Base-by-base conservation (phyloP, 23 tunicate species). In the Trididemnum clinides region DNA sequence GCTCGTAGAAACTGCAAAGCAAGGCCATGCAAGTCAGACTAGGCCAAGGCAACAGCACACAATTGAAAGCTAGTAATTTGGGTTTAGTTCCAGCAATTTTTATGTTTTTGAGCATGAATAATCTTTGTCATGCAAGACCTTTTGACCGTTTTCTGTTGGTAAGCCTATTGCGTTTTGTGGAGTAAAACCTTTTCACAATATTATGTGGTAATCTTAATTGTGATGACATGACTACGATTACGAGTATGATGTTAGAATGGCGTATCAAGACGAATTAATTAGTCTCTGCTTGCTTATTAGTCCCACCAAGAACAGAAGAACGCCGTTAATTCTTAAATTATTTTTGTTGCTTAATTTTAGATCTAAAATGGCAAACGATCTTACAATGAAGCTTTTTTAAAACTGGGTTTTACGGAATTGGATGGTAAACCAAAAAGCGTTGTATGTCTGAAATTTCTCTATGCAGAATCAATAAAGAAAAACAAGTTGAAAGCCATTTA, bases 381-480 rank as follows among this genome's bases (percentile, higher is more conserved):
- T 18, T 74, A 74, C 58, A 74, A 29, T 74, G 80, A 74, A 74
- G 57, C 58, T 78, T 78, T 78, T 78, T 31, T 78, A 51, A 78
- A 78, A 26, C 39, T 78, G 4, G 65, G 83, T 27, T 78, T 51
- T 51, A 51, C 83, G 39, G 83, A 78, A 78, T 78, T 78, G 83
- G 83, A 78, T 50, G 83, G 83, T 78, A 51, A 78, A 78, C 66
- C 66, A 34, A 78, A 78, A 78, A 51, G 83, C 51, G 65, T 51
- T 20, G 66, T 78, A 78, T 51, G 66, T 51, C 39, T 78, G 38
- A 78, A 51, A 51, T 34, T 51, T 51, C 19, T n/a, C n/a, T n/a
- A n/a, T n/a, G n/a, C 83, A 78, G 66, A 78, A 54, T 78, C 83
- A 51, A 78, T 78, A 66, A 51, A 74, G 80, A 74, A 51, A 78